Conservation (phyloP, 2,797 vertebrate genomes). For the Poecilia wingei region DNA sequence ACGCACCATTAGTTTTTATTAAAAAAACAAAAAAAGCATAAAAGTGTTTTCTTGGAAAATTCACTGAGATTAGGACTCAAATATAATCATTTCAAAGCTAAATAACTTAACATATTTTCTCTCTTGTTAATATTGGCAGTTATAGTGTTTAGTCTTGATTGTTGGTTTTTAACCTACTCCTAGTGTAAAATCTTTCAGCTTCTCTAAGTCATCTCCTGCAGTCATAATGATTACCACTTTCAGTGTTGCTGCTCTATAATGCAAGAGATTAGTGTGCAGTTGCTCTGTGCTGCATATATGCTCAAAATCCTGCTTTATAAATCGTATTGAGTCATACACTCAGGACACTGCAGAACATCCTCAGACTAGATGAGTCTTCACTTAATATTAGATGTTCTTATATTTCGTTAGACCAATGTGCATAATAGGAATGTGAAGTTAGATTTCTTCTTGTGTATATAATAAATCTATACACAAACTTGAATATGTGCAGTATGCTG, state of each 20-base stretch:
- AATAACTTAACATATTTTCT: not conserved
- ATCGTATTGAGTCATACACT: not conserved
- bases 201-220: conserved; percentile 3
- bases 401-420: conserved; percentile 19
- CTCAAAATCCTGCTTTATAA: conserved; percentile 8
- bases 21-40: no score
- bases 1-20: no score
- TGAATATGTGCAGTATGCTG: conserved; percentile 34
- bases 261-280: not conserved
- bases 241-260: not conserved
- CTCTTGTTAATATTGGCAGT: conserved; percentile 1
- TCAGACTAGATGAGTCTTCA: not conserved
- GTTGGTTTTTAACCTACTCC: not conserved
- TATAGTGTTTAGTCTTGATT: conserved; percentile 14
- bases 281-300: not conserved
- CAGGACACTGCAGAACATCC: not conserved
- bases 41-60: not conserved
- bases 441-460: conserved; percentile 18
- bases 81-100: conserved; percentile 16
- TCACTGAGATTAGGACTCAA: not conserved
- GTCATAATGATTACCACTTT: conserved; percentile 5
- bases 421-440: conserved; percentile 1
- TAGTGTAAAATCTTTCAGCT: not conserved
- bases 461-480: conserved; percentile 26
- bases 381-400: not conserved